These are phyloP conservation scores for Megathymus violae DNA, from an alignment of 1,140 invertebrate species.

Conservation along the genomic window DNA sequence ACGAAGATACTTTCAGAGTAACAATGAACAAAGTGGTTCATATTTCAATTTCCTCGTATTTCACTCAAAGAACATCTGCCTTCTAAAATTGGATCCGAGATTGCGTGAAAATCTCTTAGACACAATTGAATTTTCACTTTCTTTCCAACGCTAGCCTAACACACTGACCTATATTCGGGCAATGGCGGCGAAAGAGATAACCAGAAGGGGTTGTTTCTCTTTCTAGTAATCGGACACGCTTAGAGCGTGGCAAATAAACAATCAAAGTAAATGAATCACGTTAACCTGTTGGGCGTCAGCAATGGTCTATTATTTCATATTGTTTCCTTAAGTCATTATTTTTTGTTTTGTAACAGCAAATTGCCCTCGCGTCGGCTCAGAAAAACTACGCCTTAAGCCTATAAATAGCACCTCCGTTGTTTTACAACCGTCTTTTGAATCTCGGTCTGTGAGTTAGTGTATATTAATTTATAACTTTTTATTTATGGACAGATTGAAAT, in stretches of 20 bases:
- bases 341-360: too few species aligned
- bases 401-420: too few species aligned
- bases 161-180: constrained; percentile 10
- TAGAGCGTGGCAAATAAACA: not conserved
- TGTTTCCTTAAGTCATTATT: too few species aligned
- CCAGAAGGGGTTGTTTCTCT: not conserved
- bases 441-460: too few species aligned
- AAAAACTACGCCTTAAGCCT: too few species aligned
- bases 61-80: constrained; percentile 7
- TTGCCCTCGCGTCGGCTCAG: too few species aligned
- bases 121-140: constrained; percentile 20
- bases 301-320: not conserved
- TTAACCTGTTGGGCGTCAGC: not conserved
- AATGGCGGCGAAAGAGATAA: not conserved
- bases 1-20: not conserved
- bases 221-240: not conserved
- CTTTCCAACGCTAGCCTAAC: constrained; percentile 1
- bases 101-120: constrained; percentile 19
- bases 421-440: too few species aligned
- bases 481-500: too few species aligned
- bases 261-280: constrained; percentile 1
- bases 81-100: constrained; percentile 6
- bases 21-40: constrained; percentile 3
- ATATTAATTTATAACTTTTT: too few species aligned
- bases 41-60: constrained; percentile 11